Base-by-base conservation (phyloP, 1,140 invertebrate genomes). In the Drosophila elegans region DNA sequence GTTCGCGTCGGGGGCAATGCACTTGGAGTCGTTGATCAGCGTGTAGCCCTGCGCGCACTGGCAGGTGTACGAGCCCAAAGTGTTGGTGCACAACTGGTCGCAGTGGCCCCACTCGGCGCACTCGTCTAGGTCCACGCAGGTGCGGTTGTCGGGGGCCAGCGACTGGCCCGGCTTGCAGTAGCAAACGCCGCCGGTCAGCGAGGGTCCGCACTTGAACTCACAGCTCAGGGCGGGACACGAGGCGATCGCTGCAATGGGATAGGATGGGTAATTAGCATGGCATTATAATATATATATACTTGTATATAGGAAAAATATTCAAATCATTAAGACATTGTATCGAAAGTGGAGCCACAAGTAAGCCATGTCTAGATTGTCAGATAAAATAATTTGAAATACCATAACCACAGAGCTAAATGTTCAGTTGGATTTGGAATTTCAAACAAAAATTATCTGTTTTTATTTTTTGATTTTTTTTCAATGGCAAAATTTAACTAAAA, bases 71-170 rank as follows among this genome's bases (percentile, higher is more conserved):
- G 96, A 96, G 57, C 95, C 95, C 1, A 95, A 95, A 0, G 95
- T 96, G 91, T 99, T 99, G 4, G 95, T 94, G 92, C 98, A 99
- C 1, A 97, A 93, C 91, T 99, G 98, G 89, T 99, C 98, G 93
- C 98, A 99, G 91, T 95, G 98, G 12, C 98, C 98, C 97, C 98
- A 99, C 93, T 98, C 97, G 6, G 94, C 91, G 93, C 98, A 99
- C 93, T 99, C 98, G 93, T 99, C 95, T 66, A 96, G 95, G 93
- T 99, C 98, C 93, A 93, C 94, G 90, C 98, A 99, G 9, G 96
- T 96, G 74, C 95, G 94, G 74, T 97, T 96, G 92, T 99, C 97
- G 2, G 96, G 93, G 0, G 95, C 94, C 25, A 96, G 93, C 82
- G 95, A 95, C 90, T 94, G 95, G 2, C 98, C 98, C 29, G 95